Evolutionary conservation across 2,888 invertebrate species (phyloP), one percentile per base, ranked within the genome.

Genomic region (Hirtodrosophila histrioides): DNA sequence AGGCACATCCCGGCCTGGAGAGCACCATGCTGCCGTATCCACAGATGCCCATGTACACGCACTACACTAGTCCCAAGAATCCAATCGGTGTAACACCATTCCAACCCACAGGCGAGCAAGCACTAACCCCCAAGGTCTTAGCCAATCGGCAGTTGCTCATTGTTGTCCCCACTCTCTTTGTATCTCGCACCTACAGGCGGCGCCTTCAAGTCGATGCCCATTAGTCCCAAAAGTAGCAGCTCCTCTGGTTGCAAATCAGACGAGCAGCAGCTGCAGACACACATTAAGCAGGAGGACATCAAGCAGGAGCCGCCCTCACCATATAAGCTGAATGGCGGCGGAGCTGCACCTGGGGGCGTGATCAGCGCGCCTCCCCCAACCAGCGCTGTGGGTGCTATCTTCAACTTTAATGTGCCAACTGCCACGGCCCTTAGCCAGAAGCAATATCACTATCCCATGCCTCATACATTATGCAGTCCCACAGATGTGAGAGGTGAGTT

Each of bases 131-230:
- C 33, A 31, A 23, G 7, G 31, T 1, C 7, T 4, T 10, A 24
- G 23, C 10, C 3, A 3, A 3, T 7, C 37, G 53, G 9, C 45
- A 63, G 36, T 46, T 77, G 64, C 87, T 86, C 51, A 86, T 70
- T 58, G 11, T 55, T n/a, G n/a, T 36, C 10, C 29, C 1, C 41
- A 3, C 27, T 3, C 4, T 29, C 7, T 17, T 3, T 12, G 17
- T 17, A 17, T 17, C 17, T 17, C 17, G 3, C 3, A 29, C 24
- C 6, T 8, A 12, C 27, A 88, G 97, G 97, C 48, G 97, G 97
- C 17, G 97, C 98, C 39, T 98, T 98, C 90, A 97, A 97, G 92
- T 97, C 97, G 11, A 91, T 97, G 93, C 97, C 95, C 3, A 92
- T 92, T 44, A 93, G 93, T 73, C 93, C 93, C 24, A 93, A 93